Percentiles rank a stretch among this genome's conserved stretches.
phyloP scores from a whole-genome alignment of 2,113 vertebrate genomes.

The Rutilus rutilus region DNA sequence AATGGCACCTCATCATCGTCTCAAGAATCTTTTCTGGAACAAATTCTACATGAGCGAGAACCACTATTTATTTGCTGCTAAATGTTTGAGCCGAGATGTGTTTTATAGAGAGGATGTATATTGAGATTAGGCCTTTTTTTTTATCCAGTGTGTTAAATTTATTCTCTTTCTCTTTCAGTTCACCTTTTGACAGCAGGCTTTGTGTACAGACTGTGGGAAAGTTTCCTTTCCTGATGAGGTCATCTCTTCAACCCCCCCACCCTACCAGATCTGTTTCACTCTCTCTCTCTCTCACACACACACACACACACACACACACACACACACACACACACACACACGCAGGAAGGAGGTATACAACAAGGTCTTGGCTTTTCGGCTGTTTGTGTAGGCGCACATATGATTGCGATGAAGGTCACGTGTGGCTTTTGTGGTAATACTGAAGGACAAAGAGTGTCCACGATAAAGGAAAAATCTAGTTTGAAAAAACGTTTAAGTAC shows the following conservation, averaged over 20 bases:
- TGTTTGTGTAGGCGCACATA: conserved; percentile 3
- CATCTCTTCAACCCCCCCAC: conserved; percentile 68
- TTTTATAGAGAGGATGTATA: conserved; percentile 46
- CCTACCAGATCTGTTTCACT: conserved; percentile 47
- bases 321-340: conserved; percentile 25
- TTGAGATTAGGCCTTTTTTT: conserved; percentile 52
- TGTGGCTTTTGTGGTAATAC: background rate
- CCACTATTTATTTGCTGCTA: conserved; percentile 28
- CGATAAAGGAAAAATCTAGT: background rate
- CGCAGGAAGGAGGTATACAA: conserved; percentile 47
- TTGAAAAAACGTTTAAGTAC: background rate
- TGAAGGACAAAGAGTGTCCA: background rate
- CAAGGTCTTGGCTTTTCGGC: conserved; percentile 32
- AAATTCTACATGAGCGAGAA: background rate
- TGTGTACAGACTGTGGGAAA: conserved; percentile 82
- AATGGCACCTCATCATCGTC: conserved; percentile 37
- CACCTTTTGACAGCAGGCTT: conserved; percentile 80
- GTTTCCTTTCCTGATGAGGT: conserved; percentile 80
- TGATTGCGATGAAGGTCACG: background rate
- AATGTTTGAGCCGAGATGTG: conserved; percentile 48
- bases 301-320: conserved; percentile 46
- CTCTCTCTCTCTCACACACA: conserved; percentile 8
- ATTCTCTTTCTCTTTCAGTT: conserved; percentile 75
- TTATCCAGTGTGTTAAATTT: conserved; percentile 72
- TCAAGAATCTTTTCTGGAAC: conserved; percentile 36